Evolutionary conservation across 2,113 vertebrate genomes (phyloP).

Genomic region (Erinaceus europaeus): DNA sequence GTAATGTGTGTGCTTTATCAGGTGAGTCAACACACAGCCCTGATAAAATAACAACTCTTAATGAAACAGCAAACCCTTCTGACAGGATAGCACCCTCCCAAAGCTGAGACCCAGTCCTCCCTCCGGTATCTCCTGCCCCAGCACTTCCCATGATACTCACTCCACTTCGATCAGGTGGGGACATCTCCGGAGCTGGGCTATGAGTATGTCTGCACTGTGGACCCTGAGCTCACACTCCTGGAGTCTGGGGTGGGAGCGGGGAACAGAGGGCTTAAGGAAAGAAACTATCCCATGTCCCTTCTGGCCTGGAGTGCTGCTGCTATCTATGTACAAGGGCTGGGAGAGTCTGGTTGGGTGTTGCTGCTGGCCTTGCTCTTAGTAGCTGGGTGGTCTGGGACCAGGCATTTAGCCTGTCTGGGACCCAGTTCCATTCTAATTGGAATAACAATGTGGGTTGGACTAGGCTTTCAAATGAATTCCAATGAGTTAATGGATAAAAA

Average conservation of each 20-base stretch:
- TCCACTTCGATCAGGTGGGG: constrained; percentile 76
- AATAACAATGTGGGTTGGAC: neutral
- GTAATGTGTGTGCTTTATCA: too few species aligned
- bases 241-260: constrained; percentile 64
- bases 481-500: neutral
- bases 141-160: constrained; percentile 71
- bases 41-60: too few species aligned
- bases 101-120: too few species aligned
- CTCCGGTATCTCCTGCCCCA: neutral
- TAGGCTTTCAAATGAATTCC: neutral
- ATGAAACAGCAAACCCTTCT: too few species aligned
- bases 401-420: neutral
- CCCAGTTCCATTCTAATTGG: neutral
- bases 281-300: neutral
- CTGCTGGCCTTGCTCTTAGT: neutral
- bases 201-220: neutral
- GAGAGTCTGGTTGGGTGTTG: neutral
- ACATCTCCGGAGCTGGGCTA: constrained; percentile 70
- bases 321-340: neutral
- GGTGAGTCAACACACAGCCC: too few species aligned
- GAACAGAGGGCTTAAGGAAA: neutral
- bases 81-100: too few species aligned
- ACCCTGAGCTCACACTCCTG: constrained; percentile 64
- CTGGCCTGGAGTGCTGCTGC: accelerated
- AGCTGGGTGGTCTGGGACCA: neutral